Evolutionary conservation across 2,113 vertebrate species (phyloP).

Genomic region (Montifringilla adamsi): DNA sequence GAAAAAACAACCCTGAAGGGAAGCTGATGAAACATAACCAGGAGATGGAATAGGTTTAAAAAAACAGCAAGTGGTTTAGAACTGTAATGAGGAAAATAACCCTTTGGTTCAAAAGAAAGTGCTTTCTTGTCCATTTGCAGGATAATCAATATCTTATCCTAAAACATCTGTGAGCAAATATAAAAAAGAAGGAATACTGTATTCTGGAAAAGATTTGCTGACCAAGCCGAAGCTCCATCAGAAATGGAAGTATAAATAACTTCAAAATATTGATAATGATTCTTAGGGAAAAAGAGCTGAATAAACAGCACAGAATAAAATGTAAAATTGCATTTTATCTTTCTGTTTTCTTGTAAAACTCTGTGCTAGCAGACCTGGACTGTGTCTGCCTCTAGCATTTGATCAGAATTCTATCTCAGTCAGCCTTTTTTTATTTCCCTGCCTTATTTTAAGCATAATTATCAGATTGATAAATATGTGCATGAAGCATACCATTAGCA

Average conservation of each 20-base stretch:
- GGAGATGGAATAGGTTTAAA: background rate
- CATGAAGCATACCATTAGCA: slow-evolving; percentile 24
- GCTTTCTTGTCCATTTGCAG: slow-evolving; percentile 30
- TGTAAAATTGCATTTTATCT: slow-evolving; percentile 36
- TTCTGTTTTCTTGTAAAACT: slow-evolving; percentile 28
- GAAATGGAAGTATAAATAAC: slow-evolving; percentile 47
- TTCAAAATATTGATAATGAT: slow-evolving; percentile 52
- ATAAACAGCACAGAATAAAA: slow-evolving; percentile 50
- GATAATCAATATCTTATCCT: slow-evolving; percentile 48
- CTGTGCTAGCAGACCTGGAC: slow-evolving; percentile 22
- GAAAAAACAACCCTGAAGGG: background rate
- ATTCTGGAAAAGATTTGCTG: slow-evolving; percentile 57
- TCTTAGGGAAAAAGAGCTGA: slow-evolving; percentile 36
- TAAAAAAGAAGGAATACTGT: slow-evolving; percentile 24
- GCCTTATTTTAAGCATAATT: slow-evolving; percentile 62
- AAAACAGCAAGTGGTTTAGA: slow-evolving; percentile 12
- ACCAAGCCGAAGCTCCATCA: slow-evolving; percentile 46
- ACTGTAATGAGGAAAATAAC: slow-evolving; percentile 24
- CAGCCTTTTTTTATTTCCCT: slow-evolving; percentile 36
- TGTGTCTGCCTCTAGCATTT: slow-evolving; percentile 43
- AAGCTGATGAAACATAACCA: slow-evolving; percentile 18
- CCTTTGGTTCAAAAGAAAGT: slow-evolving; percentile 36
- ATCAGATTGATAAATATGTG: slow-evolving; percentile 57
- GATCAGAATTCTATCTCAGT: slow-evolving; percentile 36
- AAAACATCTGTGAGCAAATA: slow-evolving; percentile 50